These are phyloP conservation scores for Procambarus virginalis DNA, from an alignment of 1,140 invertebrate genomes.

Conservation along the genomic window DNA sequence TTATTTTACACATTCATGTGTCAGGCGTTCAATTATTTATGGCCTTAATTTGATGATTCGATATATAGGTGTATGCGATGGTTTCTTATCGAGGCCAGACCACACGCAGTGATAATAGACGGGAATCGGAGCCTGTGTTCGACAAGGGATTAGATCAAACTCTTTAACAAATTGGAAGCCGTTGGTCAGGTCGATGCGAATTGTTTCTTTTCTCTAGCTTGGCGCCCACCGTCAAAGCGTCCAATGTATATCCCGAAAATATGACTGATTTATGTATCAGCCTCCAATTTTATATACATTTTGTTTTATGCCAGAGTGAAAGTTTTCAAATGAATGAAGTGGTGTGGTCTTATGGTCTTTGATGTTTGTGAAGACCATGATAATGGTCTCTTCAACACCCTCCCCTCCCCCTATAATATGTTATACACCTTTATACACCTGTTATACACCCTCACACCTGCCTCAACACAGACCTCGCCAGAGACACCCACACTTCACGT, in stretches of 20 bases:
- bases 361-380: not conserved
- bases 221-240: constrained; percentile 22
- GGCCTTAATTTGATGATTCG: constrained; percentile 58
- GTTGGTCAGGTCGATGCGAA: constrained; percentile 37
- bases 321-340: not conserved
- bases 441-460: not conserved
- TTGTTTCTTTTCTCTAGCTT: not conserved
- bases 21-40: constrained; percentile 49
- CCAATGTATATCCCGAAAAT: not conserved
- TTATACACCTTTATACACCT: not conserved
- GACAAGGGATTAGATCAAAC: constrained; percentile 22
- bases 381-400: not conserved
- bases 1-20: constrained; percentile 55
- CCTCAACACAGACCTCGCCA: too few relatives aligned
- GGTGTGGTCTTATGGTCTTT: not conserved
- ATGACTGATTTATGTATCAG: constrained; percentile 1
- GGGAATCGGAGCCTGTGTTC: not conserved
- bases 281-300: not conserved
- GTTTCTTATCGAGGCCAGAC: constrained; percentile 44
- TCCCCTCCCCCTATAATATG: too few relatives aligned
- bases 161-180: constrained; percentile 6
- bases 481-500: too few relatives aligned
- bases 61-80: constrained; percentile 57
- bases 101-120: constrained; percentile 59
- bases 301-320: not conserved